Evolutionary conservation across 2,888 invertebrate genomes (phyloP).

Genomic region (Phyllotreta cruciferae): DNA sequence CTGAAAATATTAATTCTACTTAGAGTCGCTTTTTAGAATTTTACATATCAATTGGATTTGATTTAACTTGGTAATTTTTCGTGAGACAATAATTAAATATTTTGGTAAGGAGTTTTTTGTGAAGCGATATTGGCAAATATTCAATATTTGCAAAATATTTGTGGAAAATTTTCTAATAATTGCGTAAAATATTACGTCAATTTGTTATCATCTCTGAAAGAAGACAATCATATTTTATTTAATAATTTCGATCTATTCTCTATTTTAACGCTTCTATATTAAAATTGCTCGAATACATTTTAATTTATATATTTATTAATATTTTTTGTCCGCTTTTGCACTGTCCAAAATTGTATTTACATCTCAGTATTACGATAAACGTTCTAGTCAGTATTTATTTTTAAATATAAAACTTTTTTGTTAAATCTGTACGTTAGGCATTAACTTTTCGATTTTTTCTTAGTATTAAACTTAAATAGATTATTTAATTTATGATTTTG

Average conservation of each 20-base stretch:
- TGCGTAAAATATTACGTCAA: no score
- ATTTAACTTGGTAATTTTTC: no score
- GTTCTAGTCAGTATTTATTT: slow-evolving; percentile 27
- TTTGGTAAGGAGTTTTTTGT: no score
- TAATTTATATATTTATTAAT: neutral
- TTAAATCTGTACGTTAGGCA: neutral
- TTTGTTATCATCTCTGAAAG: no score
- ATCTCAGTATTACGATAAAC: slow-evolving; percentile 28
- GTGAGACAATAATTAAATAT: no score
- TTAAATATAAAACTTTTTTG: slow-evolving; percentile 12
- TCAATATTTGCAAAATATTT: no score
- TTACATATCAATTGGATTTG: no score
- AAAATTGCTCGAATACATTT: neutral
- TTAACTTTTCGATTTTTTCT: slow-evolving; percentile 2
- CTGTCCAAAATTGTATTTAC: slow-evolving; percentile 1
- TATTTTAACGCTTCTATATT: no score
- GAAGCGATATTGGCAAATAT: no score
- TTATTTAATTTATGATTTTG: slow-evolving; percentile 5
- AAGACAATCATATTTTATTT: no score
- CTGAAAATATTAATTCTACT: slow-evolving; percentile 4
- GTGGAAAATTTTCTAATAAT: no score
- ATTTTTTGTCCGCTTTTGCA: slow-evolving; percentile 12
- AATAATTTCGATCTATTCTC: no score
- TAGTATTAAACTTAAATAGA: neutral
- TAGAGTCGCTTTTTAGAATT: slow-evolving; percentile 1